Evolutionary conservation across 2,113 vertebrate species (phyloP).

Genomic region (Anhinga anhinga): DNA sequence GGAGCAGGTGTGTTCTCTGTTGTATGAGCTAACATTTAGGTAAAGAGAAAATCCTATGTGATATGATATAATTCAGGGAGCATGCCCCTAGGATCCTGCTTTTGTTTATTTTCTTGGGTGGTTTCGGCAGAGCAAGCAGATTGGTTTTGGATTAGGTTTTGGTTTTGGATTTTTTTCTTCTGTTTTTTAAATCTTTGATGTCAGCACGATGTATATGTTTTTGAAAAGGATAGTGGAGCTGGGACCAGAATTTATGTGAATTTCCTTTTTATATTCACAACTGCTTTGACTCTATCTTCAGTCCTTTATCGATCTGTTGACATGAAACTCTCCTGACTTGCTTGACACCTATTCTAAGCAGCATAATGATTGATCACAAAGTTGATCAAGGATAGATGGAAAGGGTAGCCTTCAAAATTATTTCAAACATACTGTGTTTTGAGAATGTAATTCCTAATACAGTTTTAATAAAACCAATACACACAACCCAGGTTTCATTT

Average conservation of each 20-base stretch:
- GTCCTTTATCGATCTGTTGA: not conserved
- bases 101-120: not conserved
- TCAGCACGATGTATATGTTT: not conserved
- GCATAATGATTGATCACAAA: conserved; percentile 2
- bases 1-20: not conserved
- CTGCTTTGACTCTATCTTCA: not conserved
- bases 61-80: not conserved
- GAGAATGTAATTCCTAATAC: not conserved
- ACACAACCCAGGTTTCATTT: not conserved
- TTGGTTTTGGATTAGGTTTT: not conserved
- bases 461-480: not conserved
- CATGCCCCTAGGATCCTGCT: not conserved
- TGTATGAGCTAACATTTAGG: not conserved
- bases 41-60: not conserved
- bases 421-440: not conserved
- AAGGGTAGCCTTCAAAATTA: not conserved
- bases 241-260: not conserved
- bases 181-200: not conserved
- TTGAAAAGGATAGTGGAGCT: not conserved
- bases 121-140: not conserved
- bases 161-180: fast-evolving
- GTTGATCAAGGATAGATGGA: not conserved
- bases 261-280: not conserved
- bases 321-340: not conserved
- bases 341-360: not conserved